Evolutionary conservation across 1,140 invertebrate species (phyloP), one percentile per base, ranked within the genome.

Genomic region (Caerostris extrusa): DNA sequence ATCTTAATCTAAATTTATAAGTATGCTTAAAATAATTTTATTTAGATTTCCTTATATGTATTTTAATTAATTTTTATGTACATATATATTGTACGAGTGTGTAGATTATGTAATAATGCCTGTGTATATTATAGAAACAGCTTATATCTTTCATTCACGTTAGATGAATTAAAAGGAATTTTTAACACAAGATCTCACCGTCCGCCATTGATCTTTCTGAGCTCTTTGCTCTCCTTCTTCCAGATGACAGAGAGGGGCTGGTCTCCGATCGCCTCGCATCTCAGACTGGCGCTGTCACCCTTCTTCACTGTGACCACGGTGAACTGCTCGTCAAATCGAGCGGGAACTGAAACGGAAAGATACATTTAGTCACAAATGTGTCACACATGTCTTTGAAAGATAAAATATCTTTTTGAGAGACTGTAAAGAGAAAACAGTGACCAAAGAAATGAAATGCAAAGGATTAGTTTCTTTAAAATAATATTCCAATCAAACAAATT

Each of bases 201-300:
- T 12, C 87, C 90, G 3, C 88, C 91, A 17, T 91, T 91, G 7
- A 90, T 93, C 77, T 94, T 94, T n/a, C 94, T 81, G 0, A 95
- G 50, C 57, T 95, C 94, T 53, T 91, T 89, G 50, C 94, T 94
- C 58, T 95, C 95, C 87, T 95, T 95, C 17, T 67, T 94, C 99
- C 99, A 99, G 53, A 98, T 97, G 83, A 99, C 98, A 95, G 98
- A 98, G 95, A 99, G 98, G 53, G 98, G 98, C 97, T 98, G 98
- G 96, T 99, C 98, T 91, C 99, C 98, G 95, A 98, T 98, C 19
- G 98, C 98, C 96, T 99, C 98, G 96, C 99, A 99, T 95, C 99
- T 98, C 91, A 99, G 96, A 56, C 98, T 98, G 57, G 98, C 98
- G 58, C 98, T 98, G 96, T 99, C 98, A 34, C 98, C 98, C 91